These are phyloP conservation scores for Syngnathus scovelli DNA, from an alignment of 2,113 vertebrate genomes.

Conservation along the genomic window DNA sequence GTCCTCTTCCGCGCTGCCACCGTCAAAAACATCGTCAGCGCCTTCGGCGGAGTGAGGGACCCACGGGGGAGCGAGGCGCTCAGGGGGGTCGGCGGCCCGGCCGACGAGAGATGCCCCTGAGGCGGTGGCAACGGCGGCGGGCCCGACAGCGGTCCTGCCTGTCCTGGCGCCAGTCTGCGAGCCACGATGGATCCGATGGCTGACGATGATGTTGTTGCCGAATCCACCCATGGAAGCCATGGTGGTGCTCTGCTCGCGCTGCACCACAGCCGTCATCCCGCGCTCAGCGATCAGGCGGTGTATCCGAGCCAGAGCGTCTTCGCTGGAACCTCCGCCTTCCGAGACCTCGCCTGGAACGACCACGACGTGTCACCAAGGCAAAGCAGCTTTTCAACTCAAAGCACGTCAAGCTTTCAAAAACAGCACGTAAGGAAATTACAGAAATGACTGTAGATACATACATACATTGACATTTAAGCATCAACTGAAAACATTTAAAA, in stretches of 20 bases:
- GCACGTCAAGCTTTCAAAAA: no score
- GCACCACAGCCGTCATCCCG: conserved; percentile 96
- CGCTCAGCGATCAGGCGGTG: conserved; percentile 93
- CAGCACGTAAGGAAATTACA: no score
- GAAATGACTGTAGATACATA: no score
- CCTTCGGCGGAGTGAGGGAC: conserved; percentile 29
- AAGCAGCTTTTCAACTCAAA: no score
- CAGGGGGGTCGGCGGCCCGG: neutral
- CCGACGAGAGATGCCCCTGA: conserved; percentile 39
- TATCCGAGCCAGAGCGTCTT: conserved; percentile 90
- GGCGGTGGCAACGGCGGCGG: conserved; percentile 34
- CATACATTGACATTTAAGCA: no score
- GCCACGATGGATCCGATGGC: conserved; percentile 94
- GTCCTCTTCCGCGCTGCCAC: conserved; percentile 34
- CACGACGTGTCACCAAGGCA: neutral
- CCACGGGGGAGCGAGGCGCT: conserved; percentile 7
- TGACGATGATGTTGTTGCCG: conserved; percentile 98
- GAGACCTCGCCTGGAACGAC: neutral
- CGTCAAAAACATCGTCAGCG: conserved; percentile 55
- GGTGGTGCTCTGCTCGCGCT: conserved; percentile 97
- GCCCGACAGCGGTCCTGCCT: conserved; percentile 27
- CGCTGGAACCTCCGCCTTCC: conserved; percentile 72
- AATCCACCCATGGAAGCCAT: conserved; percentile 99
- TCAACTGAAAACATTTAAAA: no score
- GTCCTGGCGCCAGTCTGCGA: conserved; percentile 81